phyloP scores from a whole-genome alignment of 2,888 invertebrate species.

The Fragum sueziense region DNA sequence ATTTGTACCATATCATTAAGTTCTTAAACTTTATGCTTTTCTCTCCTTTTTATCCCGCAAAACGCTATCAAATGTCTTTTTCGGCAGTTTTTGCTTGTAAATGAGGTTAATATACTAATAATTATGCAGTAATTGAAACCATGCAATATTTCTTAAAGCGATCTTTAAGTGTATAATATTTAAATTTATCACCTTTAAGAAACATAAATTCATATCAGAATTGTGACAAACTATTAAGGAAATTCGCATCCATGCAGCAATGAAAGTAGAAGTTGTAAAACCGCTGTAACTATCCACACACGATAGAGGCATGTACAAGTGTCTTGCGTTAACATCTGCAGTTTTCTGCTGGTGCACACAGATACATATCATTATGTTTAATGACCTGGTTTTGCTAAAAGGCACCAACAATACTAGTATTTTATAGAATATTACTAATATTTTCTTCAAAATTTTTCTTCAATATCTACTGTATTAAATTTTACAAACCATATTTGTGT shows the following conservation, averaged over 20 bases:
- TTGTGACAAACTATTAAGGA: not conserved
- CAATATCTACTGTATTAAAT: too few species aligned
- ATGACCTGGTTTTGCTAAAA: too few species aligned
- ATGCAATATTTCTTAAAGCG: not conserved
- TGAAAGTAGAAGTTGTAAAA: not conserved
- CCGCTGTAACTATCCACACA: not conserved
- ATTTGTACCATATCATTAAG: too few species aligned
- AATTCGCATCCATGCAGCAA: not conserved
- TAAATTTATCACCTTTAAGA: not conserved
- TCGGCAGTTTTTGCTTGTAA: not conserved
- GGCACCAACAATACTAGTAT: too few species aligned
- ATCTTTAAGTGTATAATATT: not conserved
- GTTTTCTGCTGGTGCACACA: not conserved
- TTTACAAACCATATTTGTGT: too few species aligned
- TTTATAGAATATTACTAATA: too few species aligned
- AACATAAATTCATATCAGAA: not conserved
- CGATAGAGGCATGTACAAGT: not conserved
- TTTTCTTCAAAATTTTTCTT: too few species aligned
- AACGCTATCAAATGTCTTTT: not conserved
- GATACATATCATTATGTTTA: too few species aligned
- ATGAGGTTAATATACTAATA: not conserved
- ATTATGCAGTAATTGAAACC: not conserved
- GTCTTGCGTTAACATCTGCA: not conserved
- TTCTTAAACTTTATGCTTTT: too few species aligned
- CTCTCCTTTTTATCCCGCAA: too few species aligned